Evolutionary conservation across 2,888 invertebrate genomes (phyloP).

Genomic region (Drosophila monieri): DNA sequence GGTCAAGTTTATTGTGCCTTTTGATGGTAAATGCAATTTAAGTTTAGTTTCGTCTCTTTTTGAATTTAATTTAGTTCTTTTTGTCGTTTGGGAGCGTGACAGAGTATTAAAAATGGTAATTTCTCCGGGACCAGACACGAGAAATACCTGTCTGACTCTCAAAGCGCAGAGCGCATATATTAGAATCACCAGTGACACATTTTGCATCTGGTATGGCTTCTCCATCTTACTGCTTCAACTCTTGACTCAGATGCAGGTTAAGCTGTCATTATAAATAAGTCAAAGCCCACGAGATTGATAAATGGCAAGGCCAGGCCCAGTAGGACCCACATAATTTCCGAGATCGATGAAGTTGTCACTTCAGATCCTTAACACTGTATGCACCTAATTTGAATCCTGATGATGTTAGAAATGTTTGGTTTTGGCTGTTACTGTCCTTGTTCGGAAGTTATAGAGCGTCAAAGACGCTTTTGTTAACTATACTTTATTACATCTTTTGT

Average conservation of each 20-base stretch:
- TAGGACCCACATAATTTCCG: conserved; percentile 29
- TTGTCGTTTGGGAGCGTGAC: conserved; percentile 7
- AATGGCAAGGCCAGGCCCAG: background rate
- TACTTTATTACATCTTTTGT: too few species aligned
- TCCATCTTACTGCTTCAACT: background rate
- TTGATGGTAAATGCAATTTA: conserved; percentile 26
- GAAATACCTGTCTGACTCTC: too few species aligned
- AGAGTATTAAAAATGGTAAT: conserved; percentile 7
- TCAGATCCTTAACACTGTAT: background rate
- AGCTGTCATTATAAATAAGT: conserved; percentile 31
- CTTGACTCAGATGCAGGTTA: conserved; percentile 15
- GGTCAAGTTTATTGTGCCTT: conserved; percentile 13
- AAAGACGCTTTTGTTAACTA: too few species aligned
- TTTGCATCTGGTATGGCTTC: conserved; percentile 9
- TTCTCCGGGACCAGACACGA: background rate
- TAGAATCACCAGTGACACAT: conserved; percentile 17
- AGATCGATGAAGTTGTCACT: background rate
- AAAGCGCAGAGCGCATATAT: conserved; percentile 5
- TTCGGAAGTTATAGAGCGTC: too few species aligned
- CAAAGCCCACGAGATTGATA: conserved; percentile 21
- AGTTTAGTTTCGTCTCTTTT: background rate
- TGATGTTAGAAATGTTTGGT: too few species aligned
- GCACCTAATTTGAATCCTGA: conserved; percentile 25
- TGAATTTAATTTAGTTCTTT: conserved; percentile 13
- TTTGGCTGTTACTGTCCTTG: too few species aligned